Base-by-base conservation (phyloP, 2,113 vertebrate genomes). In the Bostrychus sinensis region DNA sequence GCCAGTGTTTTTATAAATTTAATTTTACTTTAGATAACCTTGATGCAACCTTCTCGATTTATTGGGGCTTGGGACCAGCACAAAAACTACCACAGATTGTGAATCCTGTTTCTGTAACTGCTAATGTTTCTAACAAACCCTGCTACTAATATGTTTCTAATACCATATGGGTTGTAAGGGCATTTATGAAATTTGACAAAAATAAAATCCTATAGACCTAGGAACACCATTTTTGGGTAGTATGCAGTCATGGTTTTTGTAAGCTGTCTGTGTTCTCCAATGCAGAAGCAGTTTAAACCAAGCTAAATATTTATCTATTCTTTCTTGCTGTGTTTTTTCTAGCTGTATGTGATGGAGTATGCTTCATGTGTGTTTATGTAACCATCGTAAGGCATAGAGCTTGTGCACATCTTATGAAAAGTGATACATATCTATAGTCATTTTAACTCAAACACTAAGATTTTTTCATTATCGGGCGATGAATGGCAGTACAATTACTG, bases 251-350 rank as follows among this genome's bases (percentile, higher is more conserved):
- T 41, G 2, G 9, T 11, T 45, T 45, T 10, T 11, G 7, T 7
- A 7, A 11, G 42, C 17, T 20, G n/a, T 7, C 1, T 7, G 23
- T 48, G 13, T 32, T 32, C 30, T 32, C 30, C 30, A 32, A 32
- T 0, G 12, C 45, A 7, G 23, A 14, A 51, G 41, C 55, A 67
- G 13, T 81, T 62, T 53, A 48, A 36, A 62, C 42, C 53, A 53
- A 37, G 48, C 50, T 41, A 66, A 77, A 82, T 77, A 66, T 78
- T 60, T 73, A 80, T 69, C 37, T 45, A 42, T 50, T 55, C 43
- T 46, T 17, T 14, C 19, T 57, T 36, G n/a, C 32, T 66, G 19
- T 14, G 58, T 14, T 74, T 68, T 77, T 20, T 79, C 75, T 59
- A 39, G 6, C 54, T 62, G 53, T 38, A 57, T 70, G 61, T 70